Percentiles rank a stretch among this genome's conserved stretches.
Evolutionary conservation across 2,113 vertebrate genomes (phyloP).

Genomic region (Alethe diademata): DNA sequence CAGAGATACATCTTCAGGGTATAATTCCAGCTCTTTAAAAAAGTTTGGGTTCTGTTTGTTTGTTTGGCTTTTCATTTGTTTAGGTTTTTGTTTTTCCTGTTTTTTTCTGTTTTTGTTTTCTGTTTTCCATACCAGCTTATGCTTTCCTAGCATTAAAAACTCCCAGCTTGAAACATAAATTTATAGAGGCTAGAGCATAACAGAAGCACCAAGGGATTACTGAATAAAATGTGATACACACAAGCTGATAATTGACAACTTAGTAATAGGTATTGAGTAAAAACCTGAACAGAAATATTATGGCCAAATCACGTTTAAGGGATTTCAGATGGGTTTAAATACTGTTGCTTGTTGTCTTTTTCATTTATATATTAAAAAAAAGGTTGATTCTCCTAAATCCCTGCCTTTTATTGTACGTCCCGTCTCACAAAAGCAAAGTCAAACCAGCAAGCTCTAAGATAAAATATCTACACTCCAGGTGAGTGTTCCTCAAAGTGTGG

Average conservation of each 20-base stretch:
- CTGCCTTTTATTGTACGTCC: background rate
- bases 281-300: background rate
- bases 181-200: background rate
- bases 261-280: background rate
- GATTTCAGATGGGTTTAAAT: background rate
- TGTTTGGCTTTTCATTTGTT: background rate
- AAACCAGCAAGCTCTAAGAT: background rate
- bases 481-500: background rate
- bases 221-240: background rate
- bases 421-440: background rate
- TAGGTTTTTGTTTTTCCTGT: background rate
- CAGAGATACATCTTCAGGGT: background rate
- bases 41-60: background rate
- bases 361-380: background rate
- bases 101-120: no score
- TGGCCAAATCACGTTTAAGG: background rate
- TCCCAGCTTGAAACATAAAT: background rate
- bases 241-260: background rate
- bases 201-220: background rate
- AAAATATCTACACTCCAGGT: background rate
- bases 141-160: background rate
- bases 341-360: background rate
- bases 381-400: background rate
- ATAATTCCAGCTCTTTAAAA: background rate
- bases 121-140: background rate